phyloP scores from a whole-genome alignment of 1,140 invertebrate species.

The Diachasma alloeum region DNA sequence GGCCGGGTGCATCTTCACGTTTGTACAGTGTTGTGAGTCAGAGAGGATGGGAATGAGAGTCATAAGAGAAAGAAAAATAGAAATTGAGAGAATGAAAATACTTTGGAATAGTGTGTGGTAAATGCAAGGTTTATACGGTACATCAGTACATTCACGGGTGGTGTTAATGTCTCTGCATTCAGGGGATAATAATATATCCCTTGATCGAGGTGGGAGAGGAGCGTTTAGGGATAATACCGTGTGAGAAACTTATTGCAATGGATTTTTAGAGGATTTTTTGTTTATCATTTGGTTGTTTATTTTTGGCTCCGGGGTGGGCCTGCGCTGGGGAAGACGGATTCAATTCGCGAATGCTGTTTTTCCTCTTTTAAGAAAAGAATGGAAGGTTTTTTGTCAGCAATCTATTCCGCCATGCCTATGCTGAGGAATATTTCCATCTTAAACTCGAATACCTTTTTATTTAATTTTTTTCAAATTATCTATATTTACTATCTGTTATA shows the following conservation, averaged over 20 bases:
- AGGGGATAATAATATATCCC: conserved; percentile 5
- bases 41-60: not conserved
- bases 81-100: not conserved
- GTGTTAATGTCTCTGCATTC: conserved; percentile 5
- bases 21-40: conserved; percentile 6
- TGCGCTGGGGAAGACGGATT: no score
- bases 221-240: not conserved
- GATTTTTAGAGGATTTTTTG: no score
- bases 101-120: not conserved
- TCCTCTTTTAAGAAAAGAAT: no score
- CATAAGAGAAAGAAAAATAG: not conserved
- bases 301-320: no score
- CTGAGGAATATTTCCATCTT: no score
- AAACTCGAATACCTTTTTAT: no score
- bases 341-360: no score
- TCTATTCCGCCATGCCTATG: no score
- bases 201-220: not conserved
- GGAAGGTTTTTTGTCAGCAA: no score
- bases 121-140: not conserved
- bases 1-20: conserved; percentile 17
- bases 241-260: not conserved
- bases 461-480: no score
- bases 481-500: no score
- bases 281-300: no score
- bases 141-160: not conserved